Evolutionary conservation across 2,113 vertebrate species (phyloP), one percentile per base, ranked within the genome.

Genomic region (Rhinoderma darwinii): DNA sequence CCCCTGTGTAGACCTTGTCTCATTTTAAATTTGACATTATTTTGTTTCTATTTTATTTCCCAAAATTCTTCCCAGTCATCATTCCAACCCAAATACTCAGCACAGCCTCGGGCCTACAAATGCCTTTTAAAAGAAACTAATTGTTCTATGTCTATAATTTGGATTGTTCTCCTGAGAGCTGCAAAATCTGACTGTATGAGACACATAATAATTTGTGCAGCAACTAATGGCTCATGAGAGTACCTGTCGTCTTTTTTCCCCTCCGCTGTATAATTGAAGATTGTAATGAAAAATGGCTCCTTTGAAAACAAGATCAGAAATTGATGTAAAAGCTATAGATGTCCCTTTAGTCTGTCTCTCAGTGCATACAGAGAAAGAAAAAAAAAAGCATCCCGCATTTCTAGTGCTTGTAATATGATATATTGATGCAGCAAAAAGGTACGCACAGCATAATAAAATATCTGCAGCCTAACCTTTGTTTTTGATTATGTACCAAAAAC

Each of bases 131-230:
- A 77, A 78, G 30, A 77, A 30, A 77, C 73, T 85, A 77, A 85
- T 77, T 77, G 73, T 66, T 27, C 73, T 66, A 78, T 77, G 56
- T 78, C 56, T 78, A 78, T 77, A 77, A 77, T 85, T 63, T 85
- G 54, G 41, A 85, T 77, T 77, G 84, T 85, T 77, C 84, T 85
- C 84, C 10, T 3, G 84, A 85, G 73, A 85, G 84, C 84, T 30
- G 84, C 56, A 85, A 61, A 77, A 77, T 66, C 17, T 35, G 47
- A 74, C 51, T 59, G 76, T 66, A 76, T 85, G 11, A 77, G 73
- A 84, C 73, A 85, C 84, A 85, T 85, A 63, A 76, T 77, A 76
- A 85, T 85, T 85, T 85, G 73, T 77, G 74, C 41, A 63, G 41
- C 54, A 77, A 63, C 84, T 85, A 85, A 85, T 85, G 74, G 54